Base-by-base conservation (phyloP, 2,888 invertebrate species). In the Coleophora deauratella region DNA sequence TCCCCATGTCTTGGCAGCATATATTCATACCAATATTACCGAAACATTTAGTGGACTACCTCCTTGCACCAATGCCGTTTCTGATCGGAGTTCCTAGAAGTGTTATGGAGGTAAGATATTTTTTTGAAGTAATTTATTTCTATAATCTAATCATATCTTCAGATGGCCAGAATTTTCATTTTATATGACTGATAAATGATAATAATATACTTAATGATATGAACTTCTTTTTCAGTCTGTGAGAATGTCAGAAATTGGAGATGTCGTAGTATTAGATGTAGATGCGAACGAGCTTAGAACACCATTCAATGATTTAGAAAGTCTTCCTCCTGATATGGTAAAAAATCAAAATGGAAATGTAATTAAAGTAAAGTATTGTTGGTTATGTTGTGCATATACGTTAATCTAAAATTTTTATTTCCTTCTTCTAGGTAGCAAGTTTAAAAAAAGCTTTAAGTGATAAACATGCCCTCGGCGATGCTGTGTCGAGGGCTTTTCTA, bases 1-100 rank as follows among this genome's bases (percentile, higher is more conserved):
- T 97, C 78, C 99, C 99, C 1, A 98, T 99, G 97, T 93, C 93
- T 54, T 99, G 99, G 99, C 98, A 99, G 79, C 98, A 98, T 65
- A 96, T 99, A 66, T 99, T 95, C 75, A 98, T 99, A 77, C 98
- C 98, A 40, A 93, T 99, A 55, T 82, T 98, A 62, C 98, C 98
- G 14, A 89, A 91, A 71, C 91, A 93, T 65, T 88, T 98, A 47
- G 91, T 94, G 52, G 98, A 98, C 77, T 96, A 96, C 74, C 82
- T 97, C 52, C 87, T 93, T 55, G 99, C 99, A 10, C 99, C 99
- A 1, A 99, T 99, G 98, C 99, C 99, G 36, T 99, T 95, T 85
- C 87, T 99, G 36, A 97, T 99, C 63, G 99, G 99, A 46, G 96
- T 98, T 48, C 98, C 98, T 51, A 89, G 92, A 50, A 89, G 90